Evolutionary conservation across 2,797 vertebrate genomes (phyloP).

Genomic region (Rhynchonycteris naso): DNA sequence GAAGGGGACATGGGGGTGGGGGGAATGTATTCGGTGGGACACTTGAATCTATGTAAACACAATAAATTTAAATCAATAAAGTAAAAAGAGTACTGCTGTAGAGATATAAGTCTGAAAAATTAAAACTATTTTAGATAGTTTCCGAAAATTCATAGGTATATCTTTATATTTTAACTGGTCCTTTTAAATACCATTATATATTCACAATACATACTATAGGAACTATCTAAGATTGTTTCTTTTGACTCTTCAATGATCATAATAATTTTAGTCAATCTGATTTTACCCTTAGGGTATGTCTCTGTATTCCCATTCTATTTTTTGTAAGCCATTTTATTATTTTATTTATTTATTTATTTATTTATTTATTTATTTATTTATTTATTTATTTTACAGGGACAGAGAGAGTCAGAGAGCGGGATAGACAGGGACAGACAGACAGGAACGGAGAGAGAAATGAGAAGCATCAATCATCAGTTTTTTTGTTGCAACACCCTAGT

Average conservation of each 20-base stretch:
- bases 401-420: too few species aligned
- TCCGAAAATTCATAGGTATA: not conserved
- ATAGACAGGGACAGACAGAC: too few species aligned
- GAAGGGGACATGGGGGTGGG: too few species aligned
- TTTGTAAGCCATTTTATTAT: not conserved
- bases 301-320: not conserved
- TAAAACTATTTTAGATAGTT: not conserved
- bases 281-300: not conserved
- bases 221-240: not conserved
- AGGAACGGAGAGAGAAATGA: too few species aligned
- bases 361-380: too few species aligned
- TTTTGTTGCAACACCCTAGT: too few species aligned
- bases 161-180: not conserved
- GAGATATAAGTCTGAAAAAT: not conserved
- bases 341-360: too few species aligned
- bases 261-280: not conserved
- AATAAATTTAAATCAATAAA: not conserved
- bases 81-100: not conserved
- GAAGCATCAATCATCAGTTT: too few species aligned
- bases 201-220: not conserved
- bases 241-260: not conserved
- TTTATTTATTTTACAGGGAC: too few species aligned
- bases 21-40: too few species aligned
- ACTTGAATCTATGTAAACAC: too few species aligned
- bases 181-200: not conserved